Evolutionary conservation across 2,888 invertebrate genomes (phyloP), one percentile per base, ranked within the genome.

Genomic region (Drosophila incognita): DNA sequence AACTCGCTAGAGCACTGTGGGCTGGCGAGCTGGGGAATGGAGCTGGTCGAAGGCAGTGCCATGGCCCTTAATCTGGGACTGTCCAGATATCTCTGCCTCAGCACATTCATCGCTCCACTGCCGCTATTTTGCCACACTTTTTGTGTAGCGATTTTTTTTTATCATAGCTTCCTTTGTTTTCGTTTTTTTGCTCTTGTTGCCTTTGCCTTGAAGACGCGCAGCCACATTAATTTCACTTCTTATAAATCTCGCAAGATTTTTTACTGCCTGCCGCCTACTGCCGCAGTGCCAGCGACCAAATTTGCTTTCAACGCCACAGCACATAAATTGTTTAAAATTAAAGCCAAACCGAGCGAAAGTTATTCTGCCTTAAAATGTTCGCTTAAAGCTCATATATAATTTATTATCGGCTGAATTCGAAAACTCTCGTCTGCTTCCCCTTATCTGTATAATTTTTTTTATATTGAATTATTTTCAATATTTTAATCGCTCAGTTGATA

Each of bases 221-320:
- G 89, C 89, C 88, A 90, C 87, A 90, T 87, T 87, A 90, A 89
- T 87, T 90, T 91, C 76, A 90, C 91, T 91, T 88, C 87, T 88
- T 91, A 87, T 90, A 87, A 91, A 91, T 87, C 90, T 90, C 65
- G 65, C 65, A 77, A 69, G 76, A 77, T 79, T 65, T 80, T 72
- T 74, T 73, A 69, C 62, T 65, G 77, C 74, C 63, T 49, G 54
- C 62, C 49, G 35, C 74, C 65, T 58, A 56, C 59, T 42, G 35
- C 48, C 40, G 13, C 56, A 42, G 13, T 24, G 53, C 24, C 46
- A 15, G 21, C 8, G 38, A 54, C 36, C 60, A 40, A 71, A 69
- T 66, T 67, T 62, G 52, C 66, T 72, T 67, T 74, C 73, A 71
- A 64, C 75, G 59, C 51, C 54, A 51, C 38, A 69, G 56, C 64